Evolutionary conservation across 1,140 invertebrate genomes (phyloP).

Genomic region (Philaenus spumarius): DNA sequence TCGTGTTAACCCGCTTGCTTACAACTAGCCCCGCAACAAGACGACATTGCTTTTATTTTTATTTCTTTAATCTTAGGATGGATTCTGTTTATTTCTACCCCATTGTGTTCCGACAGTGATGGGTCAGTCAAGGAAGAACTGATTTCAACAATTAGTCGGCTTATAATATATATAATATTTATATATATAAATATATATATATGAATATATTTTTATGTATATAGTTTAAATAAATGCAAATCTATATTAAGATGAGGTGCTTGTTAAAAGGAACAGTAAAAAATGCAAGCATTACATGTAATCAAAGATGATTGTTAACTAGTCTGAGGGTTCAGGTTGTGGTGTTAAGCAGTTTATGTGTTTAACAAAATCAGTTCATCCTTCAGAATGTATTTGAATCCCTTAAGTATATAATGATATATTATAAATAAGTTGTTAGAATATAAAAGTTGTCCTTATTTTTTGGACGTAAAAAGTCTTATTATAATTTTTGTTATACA

Average conservation of each 20-base stretch:
- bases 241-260: too few species aligned
- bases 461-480: slow-evolving; percentile 1
- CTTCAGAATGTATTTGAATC: not conserved
- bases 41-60: not conserved
- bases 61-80: slow-evolving; percentile 11
- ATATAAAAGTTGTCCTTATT: slow-evolving; percentile 8
- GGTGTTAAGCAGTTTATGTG: slow-evolving; percentile 1
- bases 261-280: too few species aligned
- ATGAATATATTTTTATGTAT: not conserved
- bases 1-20: slow-evolving; percentile 4
- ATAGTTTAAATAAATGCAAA: not conserved
- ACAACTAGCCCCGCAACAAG: not conserved
- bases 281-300: too few species aligned
- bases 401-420: not conserved
- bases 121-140: not conserved
- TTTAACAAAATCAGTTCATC: slow-evolving; percentile 8
- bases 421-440: slow-evolving; percentile 2
- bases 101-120: not conserved
- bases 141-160: not conserved
- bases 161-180: slow-evolving; percentile 10
- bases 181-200: slow-evolving; percentile 7
- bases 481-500: slow-evolving; percentile 6
- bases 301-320: slow-evolving; percentile 8
- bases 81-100: not conserved
- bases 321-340: slow-evolving; percentile 9